phyloP scores from a whole-genome alignment of 1,140 invertebrate species.

The Trissolcus basalis region DNA sequence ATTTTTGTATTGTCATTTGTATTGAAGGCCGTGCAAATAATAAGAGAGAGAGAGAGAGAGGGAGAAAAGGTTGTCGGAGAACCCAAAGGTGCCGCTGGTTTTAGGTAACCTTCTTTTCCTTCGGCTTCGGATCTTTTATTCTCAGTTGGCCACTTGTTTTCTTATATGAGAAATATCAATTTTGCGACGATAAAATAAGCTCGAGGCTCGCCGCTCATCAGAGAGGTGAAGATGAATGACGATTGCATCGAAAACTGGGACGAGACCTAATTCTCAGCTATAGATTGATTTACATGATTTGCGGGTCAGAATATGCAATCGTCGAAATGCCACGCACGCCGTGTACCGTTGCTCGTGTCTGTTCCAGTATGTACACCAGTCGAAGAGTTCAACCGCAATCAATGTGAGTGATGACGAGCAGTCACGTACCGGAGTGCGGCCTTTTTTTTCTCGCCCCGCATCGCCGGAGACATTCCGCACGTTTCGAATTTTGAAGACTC shows the following conservation, averaged over 20 bases:
- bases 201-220: neutral
- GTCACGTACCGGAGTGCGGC: slow-evolving; percentile 16
- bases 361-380: slow-evolving; percentile 38
- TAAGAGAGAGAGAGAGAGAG: too few species aligned
- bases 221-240: slow-evolving; percentile 5
- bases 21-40: too few species aligned
- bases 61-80: too few species aligned
- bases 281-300: slow-evolving; percentile 56
- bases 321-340: slow-evolving; percentile 49
- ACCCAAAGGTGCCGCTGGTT: neutral
- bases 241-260: slow-evolving; percentile 26
- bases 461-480: too few species aligned
- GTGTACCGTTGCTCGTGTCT: slow-evolving; percentile 50
- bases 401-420: slow-evolving; percentile 27
- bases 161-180: too few species aligned
- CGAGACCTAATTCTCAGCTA: slow-evolving; percentile 45
- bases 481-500: neutral
- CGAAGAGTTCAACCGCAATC: slow-evolving; percentile 31
- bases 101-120: slow-evolving; percentile 2
- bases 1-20: too few species aligned
- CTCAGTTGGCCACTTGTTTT: too few species aligned
- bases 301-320: slow-evolving; percentile 49
- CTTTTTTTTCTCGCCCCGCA: slow-evolving; percentile 20
- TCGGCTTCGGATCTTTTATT: neutral
- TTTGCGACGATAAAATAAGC: too few species aligned